A percentile compares a stretch with the other conserved stretches of the same genome.
Evolutionary conservation across 2,888 invertebrate species (phyloP).

Genomic region (Ametastegia equiseti): DNA sequence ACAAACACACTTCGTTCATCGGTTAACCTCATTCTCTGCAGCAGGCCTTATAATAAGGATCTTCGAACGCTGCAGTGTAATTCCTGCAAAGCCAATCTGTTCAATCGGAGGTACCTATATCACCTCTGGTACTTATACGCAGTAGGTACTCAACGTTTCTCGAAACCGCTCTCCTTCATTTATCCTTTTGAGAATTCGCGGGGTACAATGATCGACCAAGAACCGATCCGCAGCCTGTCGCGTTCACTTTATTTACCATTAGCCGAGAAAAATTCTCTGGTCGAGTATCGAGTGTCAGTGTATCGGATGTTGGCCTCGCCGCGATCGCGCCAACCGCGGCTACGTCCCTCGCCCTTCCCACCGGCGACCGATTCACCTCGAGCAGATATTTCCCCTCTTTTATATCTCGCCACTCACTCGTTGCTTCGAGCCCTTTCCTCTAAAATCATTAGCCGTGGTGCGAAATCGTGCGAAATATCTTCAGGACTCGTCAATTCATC

Average conservation of each 20-base stretch:
- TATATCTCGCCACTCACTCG: background rate
- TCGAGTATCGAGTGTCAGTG: conserved; percentile 38
- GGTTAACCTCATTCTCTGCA: conserved; percentile 28
- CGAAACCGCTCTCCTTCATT: background rate
- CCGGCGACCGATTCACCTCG: conserved; percentile 11
- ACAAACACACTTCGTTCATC: conserved; percentile 37
- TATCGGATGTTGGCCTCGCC: conserved; percentile 40
- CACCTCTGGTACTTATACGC: background rate
- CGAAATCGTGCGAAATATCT: background rate
- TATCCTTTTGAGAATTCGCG: background rate
- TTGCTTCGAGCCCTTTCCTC: background rate
- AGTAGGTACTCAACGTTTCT: background rate
- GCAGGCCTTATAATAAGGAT: conserved; percentile 16
- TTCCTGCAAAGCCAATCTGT: background rate
- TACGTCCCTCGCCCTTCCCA: background rate
- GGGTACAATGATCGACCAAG: background rate
- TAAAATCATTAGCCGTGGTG: background rate
- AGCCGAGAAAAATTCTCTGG: conserved; percentile 19
- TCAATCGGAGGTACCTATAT: background rate
- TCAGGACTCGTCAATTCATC: background rate
- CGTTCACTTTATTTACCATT: conserved; percentile 14
- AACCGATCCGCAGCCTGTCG: conserved; percentile 15
- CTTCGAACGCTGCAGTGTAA: background rate
- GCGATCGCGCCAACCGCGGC: conserved; percentile 6
- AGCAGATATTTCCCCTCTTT: background rate